A percentile compares a stretch with the other conserved stretches of the same genome.
phyloP scores from a whole-genome alignment of 2,113 vertebrate species.

The Bombycilla garrulus region DNA sequence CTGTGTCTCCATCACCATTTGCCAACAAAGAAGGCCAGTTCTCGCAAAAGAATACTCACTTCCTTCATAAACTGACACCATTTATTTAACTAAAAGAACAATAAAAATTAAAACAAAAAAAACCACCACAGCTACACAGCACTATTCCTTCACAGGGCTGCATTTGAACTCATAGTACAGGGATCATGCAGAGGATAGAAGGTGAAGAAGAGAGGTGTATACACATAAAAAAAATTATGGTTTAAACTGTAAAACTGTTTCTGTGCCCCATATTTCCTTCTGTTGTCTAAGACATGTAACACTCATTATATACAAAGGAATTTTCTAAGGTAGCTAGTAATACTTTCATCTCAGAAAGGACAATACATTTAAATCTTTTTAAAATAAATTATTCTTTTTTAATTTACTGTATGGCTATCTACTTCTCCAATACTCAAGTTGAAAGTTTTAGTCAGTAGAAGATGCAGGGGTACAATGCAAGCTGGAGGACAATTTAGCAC shows the following conservation, averaged over 20 bases:
- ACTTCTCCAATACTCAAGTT: neutral
- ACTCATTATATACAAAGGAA: neutral
- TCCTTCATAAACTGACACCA: neutral
- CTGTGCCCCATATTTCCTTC: neutral
- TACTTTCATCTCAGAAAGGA: neutral
- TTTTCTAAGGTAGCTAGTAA: neutral
- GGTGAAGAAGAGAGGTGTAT: neutral
- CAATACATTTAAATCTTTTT: neutral
- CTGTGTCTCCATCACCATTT: neutral
- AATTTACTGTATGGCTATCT: neutral
- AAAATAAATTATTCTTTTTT: neutral
- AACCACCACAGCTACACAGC: neutral
- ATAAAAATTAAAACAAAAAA: neutral
- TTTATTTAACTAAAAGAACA: neutral
- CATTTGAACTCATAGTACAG: neutral
- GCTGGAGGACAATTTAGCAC: neutral
- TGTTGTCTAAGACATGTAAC: neutral
- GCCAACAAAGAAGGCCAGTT: neutral
- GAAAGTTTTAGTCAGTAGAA: neutral
- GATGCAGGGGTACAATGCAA: accelerated
- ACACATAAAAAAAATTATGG: neutral
- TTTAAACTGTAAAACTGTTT: neutral
- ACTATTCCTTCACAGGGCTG: neutral
- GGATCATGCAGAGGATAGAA: neutral
- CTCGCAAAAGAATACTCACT: neutral